phyloP scores from a whole-genome alignment of 37 sponge, comb jelly and placozoan species.

The Crambe crambe region DNA sequence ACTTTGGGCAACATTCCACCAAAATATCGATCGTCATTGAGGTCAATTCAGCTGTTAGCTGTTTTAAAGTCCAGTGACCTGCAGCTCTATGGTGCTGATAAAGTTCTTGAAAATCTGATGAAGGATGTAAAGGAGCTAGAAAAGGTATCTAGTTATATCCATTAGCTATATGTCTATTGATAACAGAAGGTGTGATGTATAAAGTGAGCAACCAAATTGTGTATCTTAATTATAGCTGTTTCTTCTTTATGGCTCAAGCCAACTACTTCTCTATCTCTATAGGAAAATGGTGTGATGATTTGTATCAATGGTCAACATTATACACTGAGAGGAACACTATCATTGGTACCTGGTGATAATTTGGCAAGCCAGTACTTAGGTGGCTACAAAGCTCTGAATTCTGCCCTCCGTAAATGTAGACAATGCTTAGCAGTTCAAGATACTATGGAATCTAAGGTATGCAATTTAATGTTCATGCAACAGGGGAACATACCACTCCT shows the following conservation, averaged over 20 bases:
- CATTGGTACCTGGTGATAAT: constrained; percentile 52
- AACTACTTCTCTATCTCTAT: background rate
- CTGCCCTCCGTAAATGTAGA: constrained; percentile 55
- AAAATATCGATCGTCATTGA: constrained; percentile 23
- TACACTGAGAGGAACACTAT: constrained; percentile 41
- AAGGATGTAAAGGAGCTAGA: constrained; percentile 27
- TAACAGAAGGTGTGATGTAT: background rate
- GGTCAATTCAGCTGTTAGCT: constrained; percentile 28
- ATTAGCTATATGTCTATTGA: background rate
- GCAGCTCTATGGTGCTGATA: constrained; percentile 23
- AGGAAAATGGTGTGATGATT: constrained; percentile 40
- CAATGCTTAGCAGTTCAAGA: constrained; percentile 41
- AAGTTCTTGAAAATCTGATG: constrained; percentile 16
- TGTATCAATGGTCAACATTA: background rate
- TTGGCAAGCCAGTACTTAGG: constrained; percentile 35
- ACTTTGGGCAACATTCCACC: constrained; percentile 43
- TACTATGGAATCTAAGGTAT: constrained; percentile 48
- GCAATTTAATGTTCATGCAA: too few species aligned
- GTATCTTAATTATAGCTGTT: background rate
- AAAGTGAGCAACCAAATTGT: background rate
- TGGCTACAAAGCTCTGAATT: constrained; percentile 45
- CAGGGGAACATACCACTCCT: too few species aligned
- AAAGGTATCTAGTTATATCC: background rate
- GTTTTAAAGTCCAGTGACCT: constrained; percentile 12
- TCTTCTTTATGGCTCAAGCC: background rate